These are phyloP conservation scores for Drosophila arizonae DNA, from an alignment of 1,140 invertebrate species.

Conservation along the genomic window DNA sequence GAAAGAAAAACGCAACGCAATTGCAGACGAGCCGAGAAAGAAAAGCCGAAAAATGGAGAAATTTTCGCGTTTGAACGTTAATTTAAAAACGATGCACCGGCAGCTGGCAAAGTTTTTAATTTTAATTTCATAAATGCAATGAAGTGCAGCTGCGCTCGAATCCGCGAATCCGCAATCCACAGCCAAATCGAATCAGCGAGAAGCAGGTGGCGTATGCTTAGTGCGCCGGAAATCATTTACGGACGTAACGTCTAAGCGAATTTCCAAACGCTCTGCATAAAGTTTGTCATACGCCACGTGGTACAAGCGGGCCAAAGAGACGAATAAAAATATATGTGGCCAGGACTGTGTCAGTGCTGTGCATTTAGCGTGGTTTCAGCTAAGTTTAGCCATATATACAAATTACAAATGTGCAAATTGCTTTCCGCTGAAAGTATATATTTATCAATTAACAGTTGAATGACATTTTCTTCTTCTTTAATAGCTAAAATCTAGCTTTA, in stretches of 20 bases:
- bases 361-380: neutral
- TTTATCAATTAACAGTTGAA: no score
- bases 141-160: constrained; percentile 45
- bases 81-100: constrained; percentile 27
- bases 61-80: constrained; percentile 14
- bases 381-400: neutral
- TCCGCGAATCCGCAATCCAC: constrained; percentile 7
- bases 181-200: constrained; percentile 55
- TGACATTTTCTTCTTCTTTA: no score
- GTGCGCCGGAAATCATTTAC: constrained; percentile 69
- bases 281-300: constrained; percentile 44
- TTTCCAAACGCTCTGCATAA: constrained; percentile 32
- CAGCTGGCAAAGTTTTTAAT: constrained; percentile 53
- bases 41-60: constrained; percentile 6
- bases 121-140: constrained; percentile 76
- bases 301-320: constrained; percentile 24
- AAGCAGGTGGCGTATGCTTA: constrained; percentile 63
- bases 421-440: no score
- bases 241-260: constrained; percentile 55
- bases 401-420: no score
- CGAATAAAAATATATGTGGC: constrained; percentile 14
- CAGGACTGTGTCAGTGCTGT: neutral
- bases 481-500: neutral
- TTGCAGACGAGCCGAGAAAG: constrained; percentile 35
- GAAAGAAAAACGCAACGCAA: constrained; percentile 22